phyloP scores from a whole-genome alignment of 2,797 vertebrate genomes.

The Rhinatrema bivittatum region DNA sequence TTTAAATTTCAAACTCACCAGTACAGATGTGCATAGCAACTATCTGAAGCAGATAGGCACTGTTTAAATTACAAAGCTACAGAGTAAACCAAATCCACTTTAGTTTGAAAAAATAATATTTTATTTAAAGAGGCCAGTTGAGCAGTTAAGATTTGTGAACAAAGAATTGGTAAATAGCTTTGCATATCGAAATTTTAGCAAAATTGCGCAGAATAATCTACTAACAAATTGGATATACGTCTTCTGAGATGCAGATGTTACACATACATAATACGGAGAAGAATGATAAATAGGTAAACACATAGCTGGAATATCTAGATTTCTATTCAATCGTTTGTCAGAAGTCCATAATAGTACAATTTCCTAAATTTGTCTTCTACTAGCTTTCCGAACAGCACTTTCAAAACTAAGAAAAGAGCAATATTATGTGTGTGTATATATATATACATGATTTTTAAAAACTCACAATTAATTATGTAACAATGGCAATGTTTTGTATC shows the following conservation, averaged over 20 bases:
- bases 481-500: too few relatives aligned
- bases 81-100: slow-evolving; percentile 53
- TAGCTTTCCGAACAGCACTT: not conserved
- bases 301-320: not conserved
- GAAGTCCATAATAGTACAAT: too few relatives aligned
- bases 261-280: not conserved
- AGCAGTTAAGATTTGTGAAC: slow-evolving; percentile 34
- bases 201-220: slow-evolving; percentile 8
- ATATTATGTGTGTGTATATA: too few relatives aligned
- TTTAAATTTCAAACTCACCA: slow-evolving; percentile 47
- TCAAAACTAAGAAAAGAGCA: slow-evolving; percentile 6
- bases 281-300: not conserved
- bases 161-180: slow-evolving; percentile 10
- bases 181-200: slow-evolving; percentile 21
- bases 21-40: slow-evolving; percentile 37
- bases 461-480: too few relatives aligned
- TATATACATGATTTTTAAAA: too few relatives aligned
- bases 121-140: slow-evolving; percentile 50
- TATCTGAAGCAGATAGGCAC: slow-evolving; percentile 53
- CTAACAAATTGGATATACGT: too few relatives aligned
- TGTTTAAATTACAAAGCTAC: slow-evolving; percentile 54
- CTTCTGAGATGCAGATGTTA: too few relatives aligned
- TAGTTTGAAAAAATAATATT: slow-evolving; percentile 48
- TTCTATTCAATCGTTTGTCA: too few relatives aligned
- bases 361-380: not conserved